phyloP scores from a whole-genome alignment of 2,888 invertebrate species.

The Nemurella pictetii region DNA sequence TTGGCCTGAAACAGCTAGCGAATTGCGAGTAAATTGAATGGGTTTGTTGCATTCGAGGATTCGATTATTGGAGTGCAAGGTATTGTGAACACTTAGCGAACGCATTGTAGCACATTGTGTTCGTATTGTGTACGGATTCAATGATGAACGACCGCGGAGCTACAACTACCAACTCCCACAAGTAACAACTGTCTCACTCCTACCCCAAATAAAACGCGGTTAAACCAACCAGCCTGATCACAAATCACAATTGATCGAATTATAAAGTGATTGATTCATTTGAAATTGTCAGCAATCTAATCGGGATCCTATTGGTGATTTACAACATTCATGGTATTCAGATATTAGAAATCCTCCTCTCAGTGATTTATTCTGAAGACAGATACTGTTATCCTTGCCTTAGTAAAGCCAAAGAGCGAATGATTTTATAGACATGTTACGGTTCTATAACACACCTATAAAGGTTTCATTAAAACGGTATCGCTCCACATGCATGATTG shows the following conservation, averaged over 20 bases:
- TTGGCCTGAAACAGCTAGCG: not conserved
- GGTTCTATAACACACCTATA: no score
- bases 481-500: no score
- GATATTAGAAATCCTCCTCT: not conserved
- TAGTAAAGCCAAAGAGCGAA: no score
- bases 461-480: no score
- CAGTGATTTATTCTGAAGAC: not conserved
- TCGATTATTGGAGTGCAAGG: not conserved
- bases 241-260: conserved; percentile 24
- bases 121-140: not conserved
- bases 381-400: no score
- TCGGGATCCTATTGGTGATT: not conserved
- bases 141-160: not conserved
- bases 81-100: not conserved
- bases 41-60: not conserved
- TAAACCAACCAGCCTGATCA: not conserved
- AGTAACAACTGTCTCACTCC: not conserved
- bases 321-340: not conserved
- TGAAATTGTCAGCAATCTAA: conserved; percentile 11
- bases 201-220: not conserved
- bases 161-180: not conserved
- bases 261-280: conserved; percentile 22
- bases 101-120: not conserved
- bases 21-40: not conserved
- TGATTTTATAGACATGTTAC: no score